Conservation (phyloP, 2,888 invertebrate genomes). For the Sturmia bella region DNA sequence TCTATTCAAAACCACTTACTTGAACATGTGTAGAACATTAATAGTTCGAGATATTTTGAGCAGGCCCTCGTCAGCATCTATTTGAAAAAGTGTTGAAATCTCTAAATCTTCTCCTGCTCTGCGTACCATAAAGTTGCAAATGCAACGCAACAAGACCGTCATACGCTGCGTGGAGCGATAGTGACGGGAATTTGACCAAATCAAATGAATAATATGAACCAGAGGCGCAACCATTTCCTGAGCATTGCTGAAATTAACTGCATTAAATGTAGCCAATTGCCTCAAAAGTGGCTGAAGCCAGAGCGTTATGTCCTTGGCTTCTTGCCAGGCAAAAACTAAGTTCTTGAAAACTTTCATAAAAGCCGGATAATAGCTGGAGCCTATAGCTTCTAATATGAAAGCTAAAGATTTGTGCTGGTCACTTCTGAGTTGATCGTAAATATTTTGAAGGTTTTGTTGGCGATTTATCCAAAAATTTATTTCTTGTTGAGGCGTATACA, state of each 20-base stretch:
- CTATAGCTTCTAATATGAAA: slow-evolving; percentile 88
- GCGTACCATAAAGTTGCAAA: slow-evolving; percentile 91
- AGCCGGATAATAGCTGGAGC: slow-evolving; percentile 90
- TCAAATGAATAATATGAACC: slow-evolving; percentile 91
- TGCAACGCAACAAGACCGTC: slow-evolving; percentile 89
- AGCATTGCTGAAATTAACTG: slow-evolving; percentile 87
- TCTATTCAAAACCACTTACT: slow-evolving; percentile 80
- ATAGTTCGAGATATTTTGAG: slow-evolving; percentile 84
- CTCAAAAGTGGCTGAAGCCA: slow-evolving; percentile 89
- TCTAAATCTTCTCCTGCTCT: slow-evolving; percentile 90
- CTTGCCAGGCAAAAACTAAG: slow-evolving; percentile 88
- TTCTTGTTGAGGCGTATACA: slow-evolving; percentile 86
- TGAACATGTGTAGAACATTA: slow-evolving; percentile 84
- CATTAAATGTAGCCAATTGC: slow-evolving; percentile 84
- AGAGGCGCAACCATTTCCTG: slow-evolving; percentile 85
- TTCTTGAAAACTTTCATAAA: slow-evolving; percentile 91
- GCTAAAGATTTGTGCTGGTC: slow-evolving; percentile 92
- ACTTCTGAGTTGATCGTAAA: slow-evolving; percentile 92
- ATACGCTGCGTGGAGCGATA: slow-evolving; percentile 87
- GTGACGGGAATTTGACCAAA: slow-evolving; percentile 93
- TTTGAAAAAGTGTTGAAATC: slow-evolving; percentile 90
- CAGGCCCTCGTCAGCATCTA: slow-evolving; percentile 89
- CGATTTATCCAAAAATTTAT: slow-evolving; percentile 91
- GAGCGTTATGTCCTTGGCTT: slow-evolving; percentile 92
- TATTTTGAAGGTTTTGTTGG: slow-evolving; percentile 90